Evolutionary conservation across 2,888 invertebrate species (phyloP).

Genomic region (Dynastes grantii): DNA sequence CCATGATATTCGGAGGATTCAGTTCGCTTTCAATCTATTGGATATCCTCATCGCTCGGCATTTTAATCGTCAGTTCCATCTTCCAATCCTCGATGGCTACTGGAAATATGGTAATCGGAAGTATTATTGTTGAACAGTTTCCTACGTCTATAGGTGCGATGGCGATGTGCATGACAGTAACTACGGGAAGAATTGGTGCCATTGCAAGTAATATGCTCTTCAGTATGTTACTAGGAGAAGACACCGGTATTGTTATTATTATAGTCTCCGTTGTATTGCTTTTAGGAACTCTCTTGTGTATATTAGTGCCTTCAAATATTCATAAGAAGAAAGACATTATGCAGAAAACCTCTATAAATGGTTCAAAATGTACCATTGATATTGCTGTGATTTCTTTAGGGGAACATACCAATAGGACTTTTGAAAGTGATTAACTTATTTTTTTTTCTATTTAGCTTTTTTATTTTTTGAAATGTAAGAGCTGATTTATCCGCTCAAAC

Average conservation of each 20-base stretch:
- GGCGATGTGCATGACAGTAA: slow-evolving; percentile 78
- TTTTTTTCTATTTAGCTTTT: neutral
- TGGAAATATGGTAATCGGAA: slow-evolving; percentile 70
- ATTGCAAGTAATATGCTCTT: slow-evolving; percentile 78
- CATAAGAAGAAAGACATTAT: neutral
- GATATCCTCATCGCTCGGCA: slow-evolving; percentile 71
- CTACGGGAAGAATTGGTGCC: slow-evolving; percentile 79
- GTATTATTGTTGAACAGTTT: slow-evolving; percentile 66
- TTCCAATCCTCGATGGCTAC: slow-evolving; percentile 72
- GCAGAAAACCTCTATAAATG: neutral
- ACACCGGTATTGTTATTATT: slow-evolving; percentile 78
- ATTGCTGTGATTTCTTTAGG: slow-evolving; percentile 50
- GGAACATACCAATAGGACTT: slow-evolving; percentile 33
- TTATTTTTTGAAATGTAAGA: neutral
- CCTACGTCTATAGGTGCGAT: slow-evolving; percentile 73
- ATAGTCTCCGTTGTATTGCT: slow-evolving; percentile 73
- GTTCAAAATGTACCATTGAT: slow-evolving; percentile 39
- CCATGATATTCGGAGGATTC: slow-evolving; percentile 67
- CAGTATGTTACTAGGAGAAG: slow-evolving; percentile 76
- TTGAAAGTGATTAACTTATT: slow-evolving; percentile 15
- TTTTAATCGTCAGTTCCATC: slow-evolving; percentile 74
- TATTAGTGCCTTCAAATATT: slow-evolving; percentile 48
- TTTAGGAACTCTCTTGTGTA: slow-evolving; percentile 68
- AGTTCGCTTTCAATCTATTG: slow-evolving; percentile 77
- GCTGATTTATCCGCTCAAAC: neutral